These are phyloP conservation scores for Agapornis roseicollis DNA, from an alignment of 2,113 vertebrate genomes.

Conservation along the genomic window DNA sequence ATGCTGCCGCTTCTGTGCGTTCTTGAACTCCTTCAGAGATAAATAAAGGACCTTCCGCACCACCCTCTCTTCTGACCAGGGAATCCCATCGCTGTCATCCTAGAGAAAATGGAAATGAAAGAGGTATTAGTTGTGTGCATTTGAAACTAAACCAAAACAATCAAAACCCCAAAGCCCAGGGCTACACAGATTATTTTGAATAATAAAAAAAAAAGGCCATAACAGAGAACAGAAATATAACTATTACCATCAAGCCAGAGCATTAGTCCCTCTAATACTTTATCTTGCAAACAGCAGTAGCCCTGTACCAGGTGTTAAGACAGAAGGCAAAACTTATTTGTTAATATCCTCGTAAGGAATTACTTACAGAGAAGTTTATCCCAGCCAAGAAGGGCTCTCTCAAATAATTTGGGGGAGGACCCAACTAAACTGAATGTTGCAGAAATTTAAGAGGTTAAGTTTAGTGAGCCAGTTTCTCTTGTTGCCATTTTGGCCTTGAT, in stretches of 20 bases:
- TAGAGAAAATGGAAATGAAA: constrained; percentile 50
- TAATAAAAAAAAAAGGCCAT: not conserved
- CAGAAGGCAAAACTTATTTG: not conserved
- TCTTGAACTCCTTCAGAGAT: constrained; percentile 99
- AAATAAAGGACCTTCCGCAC: constrained; percentile 98
- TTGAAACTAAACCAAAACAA: not conserved
- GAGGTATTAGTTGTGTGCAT: not conserved
- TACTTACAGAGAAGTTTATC: not conserved
- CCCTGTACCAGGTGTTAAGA: not conserved
- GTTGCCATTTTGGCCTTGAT: not conserved
- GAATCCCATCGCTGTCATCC: constrained; percentile 99
- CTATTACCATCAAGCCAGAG: not conserved
- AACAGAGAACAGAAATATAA: not conserved
- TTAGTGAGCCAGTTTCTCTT: not conserved
- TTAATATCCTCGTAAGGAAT: constrained; percentile 16
- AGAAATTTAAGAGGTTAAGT: not conserved
- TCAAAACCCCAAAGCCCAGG: not conserved
- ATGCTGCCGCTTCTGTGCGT: constrained; percentile 93
- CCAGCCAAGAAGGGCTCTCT: not conserved
- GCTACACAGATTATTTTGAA: not conserved
- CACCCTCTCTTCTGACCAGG: constrained; percentile 99
- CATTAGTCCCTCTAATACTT: not conserved
- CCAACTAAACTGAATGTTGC: not conserved
- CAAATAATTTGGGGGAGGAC: not conserved
- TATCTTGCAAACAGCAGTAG: not conserved